Base-by-base conservation (phyloP, 1,140 invertebrate genomes). In the Bicyclus anynana region DNA sequence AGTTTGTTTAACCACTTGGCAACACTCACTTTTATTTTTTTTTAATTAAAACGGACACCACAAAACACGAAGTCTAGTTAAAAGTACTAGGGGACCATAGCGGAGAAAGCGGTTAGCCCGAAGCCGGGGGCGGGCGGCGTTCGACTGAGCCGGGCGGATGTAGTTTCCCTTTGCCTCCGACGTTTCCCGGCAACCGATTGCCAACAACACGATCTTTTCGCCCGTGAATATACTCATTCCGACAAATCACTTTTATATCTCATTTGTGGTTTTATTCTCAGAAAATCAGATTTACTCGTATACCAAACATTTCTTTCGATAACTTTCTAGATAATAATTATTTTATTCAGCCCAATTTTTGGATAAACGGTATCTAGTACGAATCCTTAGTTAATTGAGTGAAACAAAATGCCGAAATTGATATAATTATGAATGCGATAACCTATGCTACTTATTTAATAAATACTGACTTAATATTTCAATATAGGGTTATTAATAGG, bases 191-290 rank as follows among this genome's bases (percentile, higher is more conserved):
- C 79, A 80, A 84, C 80, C 74, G 73, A 65, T 80, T 70, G 66
- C 77, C 74, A 84, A 84, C 78, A 84, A 73, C 74, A 73, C 65
- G 65, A 63, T 66, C 53, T 55, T 53, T 62, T 61, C 40, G 29
- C 14, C 48, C 20, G 33, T 47, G 47, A 56, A 53, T 50, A 54
- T 29, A 60, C 57, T 53, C 26, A 59, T 62, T 20, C 49, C 9
- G 35, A 38, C 42, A 48, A 59, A 59, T 59, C 57, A 53, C 23
- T 59, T 59, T 53, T 53, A 38, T 59, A 59, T 53, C 40, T 53
- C 52, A 59, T 59, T 59, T 59, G 18, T 27, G 18, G 29, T 21
- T 38, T 33, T 48, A 14, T 21, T 53, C 13, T 48, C 7, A 17
- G 44, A 53, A 35, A 38, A 59, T 59, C 13, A 49, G 53, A 53